Base-by-base conservation (phyloP, 2,797 vertebrate species). In the Poecilia picta region DNA sequence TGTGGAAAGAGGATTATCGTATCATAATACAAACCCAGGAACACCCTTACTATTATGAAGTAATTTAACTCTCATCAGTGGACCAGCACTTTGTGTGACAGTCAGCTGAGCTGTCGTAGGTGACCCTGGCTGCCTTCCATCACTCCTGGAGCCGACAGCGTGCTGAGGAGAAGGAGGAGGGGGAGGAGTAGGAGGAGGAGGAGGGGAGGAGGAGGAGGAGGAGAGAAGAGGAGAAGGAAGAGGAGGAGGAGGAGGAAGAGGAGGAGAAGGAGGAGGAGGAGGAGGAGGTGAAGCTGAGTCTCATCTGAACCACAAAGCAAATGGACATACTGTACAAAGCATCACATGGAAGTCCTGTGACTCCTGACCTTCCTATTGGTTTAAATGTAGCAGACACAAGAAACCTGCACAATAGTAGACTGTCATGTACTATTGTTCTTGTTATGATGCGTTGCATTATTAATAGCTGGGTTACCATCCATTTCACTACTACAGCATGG, bases 1-100 rank as follows among this genome's bases (percentile, higher is more conserved):
- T 96, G 94, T 86, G 94, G 92, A 94, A 95, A 95, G 94, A 93
- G 94, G 95, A 96, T 95, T 95, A 95, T 95, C 91, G 95, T 95
- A 95, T 94, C 93, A 93, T 93, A 94, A 89, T 94, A 95, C 95
- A 96, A 95, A 95, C 94, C 94, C 91, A 93, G 93, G 93, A 95
- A 95, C 95, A 95, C 94, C 94, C 94, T 91, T 78, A 94, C 94
- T 93, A 95, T 95, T 95, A 95, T 95, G 89, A 92, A 94, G 94
- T 94, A 91, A 95, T 95, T 95, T 95, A 89, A 80, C 91, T 95
- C 93, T 94, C 94, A 93, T 94, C 93, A 91, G 92, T 90, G 92
- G 92, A 90, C 91, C 87, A 46, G 86, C 85, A 84, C 92, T 87
- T 91, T 89, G 90, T 88, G 77, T 89, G 90, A 91, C 92, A 94